These are phyloP conservation scores for Dynastes tityus DNA, from an alignment of 2,888 invertebrate species.

Conservation along the genomic window DNA sequence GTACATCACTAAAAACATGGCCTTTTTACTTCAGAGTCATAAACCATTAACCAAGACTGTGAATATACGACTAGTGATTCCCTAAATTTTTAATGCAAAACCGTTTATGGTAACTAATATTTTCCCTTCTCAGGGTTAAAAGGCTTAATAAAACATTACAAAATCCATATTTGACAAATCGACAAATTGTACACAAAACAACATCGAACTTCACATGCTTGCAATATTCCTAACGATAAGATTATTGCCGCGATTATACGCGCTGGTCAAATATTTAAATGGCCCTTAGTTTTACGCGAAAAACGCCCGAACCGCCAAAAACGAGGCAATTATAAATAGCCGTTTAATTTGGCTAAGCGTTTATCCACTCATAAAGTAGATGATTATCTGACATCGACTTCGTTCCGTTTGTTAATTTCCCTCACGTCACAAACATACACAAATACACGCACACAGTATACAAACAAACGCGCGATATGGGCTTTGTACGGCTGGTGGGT, in stretches of 20 bases:
- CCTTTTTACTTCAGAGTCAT: too few species aligned
- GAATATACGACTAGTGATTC: too few species aligned
- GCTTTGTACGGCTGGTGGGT: background rate
- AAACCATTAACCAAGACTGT: too few species aligned
- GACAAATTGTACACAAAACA: background rate
- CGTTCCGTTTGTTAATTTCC: constrained; percentile 64
- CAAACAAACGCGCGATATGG: constrained; percentile 1
- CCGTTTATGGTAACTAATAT: too few species aligned
- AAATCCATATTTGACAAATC: constrained; percentile 30
- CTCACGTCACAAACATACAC: constrained; percentile 59
- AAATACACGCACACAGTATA: constrained; percentile 56
- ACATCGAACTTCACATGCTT: constrained; percentile 6
- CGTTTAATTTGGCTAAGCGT: constrained; percentile 69
- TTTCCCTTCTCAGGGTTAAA: too few species aligned
- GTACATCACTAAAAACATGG: too few species aligned
- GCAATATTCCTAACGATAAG: constrained; percentile 15
- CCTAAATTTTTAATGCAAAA: too few species aligned
- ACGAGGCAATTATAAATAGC: constrained; percentile 64
- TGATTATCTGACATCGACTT: constrained; percentile 67
- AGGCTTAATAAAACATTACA: background rate
- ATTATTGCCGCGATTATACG: constrained; percentile 35
- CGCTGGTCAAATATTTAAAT: constrained; percentile 51
- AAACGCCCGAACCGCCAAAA: constrained; percentile 53
- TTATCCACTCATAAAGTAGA: constrained; percentile 70
- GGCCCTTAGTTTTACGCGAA: constrained; percentile 52